Percentiles rank a stretch among this genome's conserved stretches.
phyloP scores from a whole-genome alignment of 2,113 vertebrate genomes.

The Cynopterus brachyotis region DNA sequence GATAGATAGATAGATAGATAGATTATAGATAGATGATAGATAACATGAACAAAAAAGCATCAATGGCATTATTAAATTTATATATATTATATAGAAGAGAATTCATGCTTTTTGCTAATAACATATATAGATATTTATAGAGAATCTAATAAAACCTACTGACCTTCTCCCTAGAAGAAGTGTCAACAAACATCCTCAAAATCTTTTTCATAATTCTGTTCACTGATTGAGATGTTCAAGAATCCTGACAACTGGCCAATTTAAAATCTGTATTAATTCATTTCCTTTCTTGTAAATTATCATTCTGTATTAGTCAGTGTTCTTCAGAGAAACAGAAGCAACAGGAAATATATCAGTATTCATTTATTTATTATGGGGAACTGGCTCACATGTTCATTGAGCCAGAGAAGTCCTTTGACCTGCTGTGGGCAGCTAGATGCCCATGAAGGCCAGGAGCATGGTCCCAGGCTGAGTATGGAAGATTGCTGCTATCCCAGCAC shows the following conservation, averaged over 20 bases:
- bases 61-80: not conserved
- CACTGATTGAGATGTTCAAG: not conserved
- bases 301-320: not conserved
- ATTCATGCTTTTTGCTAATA: not conserved
- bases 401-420: not conserved
- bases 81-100: not conserved
- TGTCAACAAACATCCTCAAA: not conserved
- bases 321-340: not conserved
- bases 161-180: not conserved
- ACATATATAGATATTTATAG: not conserved
- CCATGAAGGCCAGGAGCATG: not conserved
- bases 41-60: not conserved
- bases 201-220: not conserved
- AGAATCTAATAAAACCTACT: not conserved
- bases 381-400: not conserved
- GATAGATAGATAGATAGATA: not conserved
- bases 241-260: not conserved
- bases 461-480: too few relatives aligned
- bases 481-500: too few relatives aligned
- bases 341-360: not conserved
- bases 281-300: not conserved
- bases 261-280: not conserved
- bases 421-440: not conserved
- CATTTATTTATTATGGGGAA: not conserved
- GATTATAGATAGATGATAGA: not conserved